Evolutionary conservation across 2,888 invertebrate species (phyloP).

Genomic region (Lepidocyrtinus sp.): DNA sequence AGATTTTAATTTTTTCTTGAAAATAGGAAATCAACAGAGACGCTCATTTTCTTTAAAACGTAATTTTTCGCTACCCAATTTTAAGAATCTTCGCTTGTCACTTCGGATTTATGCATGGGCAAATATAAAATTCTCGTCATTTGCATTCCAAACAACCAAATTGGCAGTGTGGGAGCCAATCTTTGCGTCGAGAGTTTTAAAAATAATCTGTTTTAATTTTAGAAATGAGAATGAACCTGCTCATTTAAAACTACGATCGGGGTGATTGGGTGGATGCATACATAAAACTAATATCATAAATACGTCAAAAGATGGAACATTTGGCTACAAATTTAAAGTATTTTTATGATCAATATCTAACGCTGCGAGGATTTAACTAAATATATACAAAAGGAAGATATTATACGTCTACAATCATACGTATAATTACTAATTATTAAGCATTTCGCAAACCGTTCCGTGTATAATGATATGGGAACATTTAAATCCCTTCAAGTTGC

Average conservation of each 20-base stretch:
- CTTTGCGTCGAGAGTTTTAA: conserved; percentile 20
- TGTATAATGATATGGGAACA: no score
- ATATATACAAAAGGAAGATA: no score
- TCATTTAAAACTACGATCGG: neutral
- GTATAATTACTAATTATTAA: no score
- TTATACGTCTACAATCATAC: no score
- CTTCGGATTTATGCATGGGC: conserved; percentile 31
- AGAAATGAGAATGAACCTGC: conserved; percentile 10
- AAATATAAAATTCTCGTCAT: conserved; percentile 27
- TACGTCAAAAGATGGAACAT: conserved; percentile 11
- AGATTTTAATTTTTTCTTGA: conserved; percentile 36
- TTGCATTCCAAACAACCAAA: conserved; percentile 50
- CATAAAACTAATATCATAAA: conserved; percentile 15
- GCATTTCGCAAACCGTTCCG: no score
- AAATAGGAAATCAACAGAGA: conserved; percentile 22
- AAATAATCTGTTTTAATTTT: conserved; percentile 59
- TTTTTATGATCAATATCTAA: no score
- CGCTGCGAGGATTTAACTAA: no score
- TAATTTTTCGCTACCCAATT: conserved; percentile 69
- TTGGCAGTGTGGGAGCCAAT: conserved; percentile 18
- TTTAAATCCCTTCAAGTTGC: no score
- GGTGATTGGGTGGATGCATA: conserved; percentile 3
- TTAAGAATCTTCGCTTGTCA: conserved; percentile 61
- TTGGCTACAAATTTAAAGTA: no score
- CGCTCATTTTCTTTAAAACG: conserved; percentile 44